Evolutionary conservation across 2,888 invertebrate genomes (phyloP).

Genomic region (Steinernema hermaphroditum): DNA sequence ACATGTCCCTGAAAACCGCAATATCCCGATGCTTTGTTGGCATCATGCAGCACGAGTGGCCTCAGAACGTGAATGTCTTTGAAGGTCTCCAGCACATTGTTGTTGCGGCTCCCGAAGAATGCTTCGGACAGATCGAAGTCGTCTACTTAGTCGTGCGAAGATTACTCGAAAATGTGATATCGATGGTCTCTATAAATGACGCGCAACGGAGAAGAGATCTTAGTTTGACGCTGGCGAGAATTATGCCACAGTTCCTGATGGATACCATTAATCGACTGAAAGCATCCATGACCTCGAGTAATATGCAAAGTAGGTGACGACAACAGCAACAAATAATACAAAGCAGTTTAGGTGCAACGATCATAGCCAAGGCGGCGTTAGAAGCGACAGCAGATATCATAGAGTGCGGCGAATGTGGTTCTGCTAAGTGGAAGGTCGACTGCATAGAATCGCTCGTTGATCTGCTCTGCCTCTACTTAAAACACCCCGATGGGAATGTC

Average conservation of each 20-base stretch:
- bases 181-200: background rate
- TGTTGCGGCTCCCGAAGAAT: background rate
- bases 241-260: background rate
- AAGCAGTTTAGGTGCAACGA: background rate
- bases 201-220: background rate
- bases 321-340: too few species aligned
- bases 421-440: background rate
- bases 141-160: conserved; percentile 3
- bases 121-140: conserved; percentile 10
- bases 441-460: conserved; percentile 3
- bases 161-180: conserved; percentile 5
- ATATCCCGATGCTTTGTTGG: conserved; percentile 16
- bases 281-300: background rate
- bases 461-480: background rate
- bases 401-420: conserved; percentile 12
- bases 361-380: background rate
- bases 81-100: background rate
- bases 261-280: conserved; percentile 3
- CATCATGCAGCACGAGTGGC: conserved; percentile 18
- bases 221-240: background rate
- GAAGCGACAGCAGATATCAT: background rate
- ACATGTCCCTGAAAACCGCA: conserved; percentile 10
- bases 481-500: conserved; percentile 15
- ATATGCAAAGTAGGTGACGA: background rate
- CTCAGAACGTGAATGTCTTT: conserved; percentile 6